A percentile compares a stretch with the other conserved stretches of the same genome.
Evolutionary conservation across 2,113 vertebrate genomes (phyloP).

Genomic region (Galemys pyrenaicus): DNA sequence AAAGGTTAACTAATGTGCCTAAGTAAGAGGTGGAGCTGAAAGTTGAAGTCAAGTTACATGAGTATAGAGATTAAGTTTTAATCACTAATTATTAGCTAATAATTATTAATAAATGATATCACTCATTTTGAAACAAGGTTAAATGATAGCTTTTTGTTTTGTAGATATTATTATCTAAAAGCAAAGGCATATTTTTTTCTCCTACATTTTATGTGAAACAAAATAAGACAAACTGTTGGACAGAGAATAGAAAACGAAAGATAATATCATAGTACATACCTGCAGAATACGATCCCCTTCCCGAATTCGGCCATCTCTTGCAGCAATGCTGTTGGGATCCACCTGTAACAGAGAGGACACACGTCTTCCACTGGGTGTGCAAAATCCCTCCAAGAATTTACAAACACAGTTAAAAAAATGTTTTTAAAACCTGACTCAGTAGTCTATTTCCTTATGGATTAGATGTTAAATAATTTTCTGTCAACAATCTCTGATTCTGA

Average conservation of each 20-base stretch:
- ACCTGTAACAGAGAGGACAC: constrained; percentile 84
- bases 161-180: not conserved
- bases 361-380: not conserved
- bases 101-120: not conserved
- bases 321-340: constrained; percentile 96
- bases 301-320: constrained; percentile 94
- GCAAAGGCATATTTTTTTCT: constrained; percentile 23
- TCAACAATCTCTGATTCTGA: not conserved
- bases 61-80: not conserved
- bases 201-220: constrained; percentile 69
- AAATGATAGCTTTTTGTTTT: not conserved
- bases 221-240: constrained; percentile 16
- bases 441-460: not conserved
- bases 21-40: not conserved
- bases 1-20: not conserved
- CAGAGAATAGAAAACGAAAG: constrained; percentile 29
- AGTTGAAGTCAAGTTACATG: not conserved
- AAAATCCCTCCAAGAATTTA: not conserved
- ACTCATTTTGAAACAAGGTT: not conserved
- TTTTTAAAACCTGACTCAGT: not conserved
- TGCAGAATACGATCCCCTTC: constrained; percentile 98
- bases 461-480: not conserved
- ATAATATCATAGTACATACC: constrained; percentile 83
- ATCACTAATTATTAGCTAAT: not conserved
- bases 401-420: not conserved